These are phyloP conservation scores for Euproctis similis DNA, from an alignment of 2,888 invertebrate genomes.

Conservation along the genomic window DNA sequence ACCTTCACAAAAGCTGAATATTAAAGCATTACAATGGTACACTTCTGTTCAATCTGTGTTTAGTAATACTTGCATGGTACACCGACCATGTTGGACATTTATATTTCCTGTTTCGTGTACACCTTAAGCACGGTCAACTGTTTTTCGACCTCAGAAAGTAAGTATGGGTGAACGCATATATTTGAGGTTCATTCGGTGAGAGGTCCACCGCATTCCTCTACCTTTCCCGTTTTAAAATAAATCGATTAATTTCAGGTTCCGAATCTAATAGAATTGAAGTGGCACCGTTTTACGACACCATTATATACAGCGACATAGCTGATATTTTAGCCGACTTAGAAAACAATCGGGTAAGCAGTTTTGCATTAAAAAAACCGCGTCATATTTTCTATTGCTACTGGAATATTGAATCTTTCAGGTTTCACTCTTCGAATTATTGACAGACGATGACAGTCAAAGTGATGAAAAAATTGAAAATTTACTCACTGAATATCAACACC, in stretches of 20 bases:
- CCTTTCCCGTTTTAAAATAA: neutral
- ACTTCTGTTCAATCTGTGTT: constrained; percentile 9
- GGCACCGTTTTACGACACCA: constrained; percentile 53
- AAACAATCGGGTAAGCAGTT: constrained; percentile 44
- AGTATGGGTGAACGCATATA: constrained; percentile 21
- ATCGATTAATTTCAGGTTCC: constrained; percentile 30
- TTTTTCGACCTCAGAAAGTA: constrained; percentile 43
- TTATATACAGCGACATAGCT: constrained; percentile 59
- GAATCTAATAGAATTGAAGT: constrained; percentile 47
- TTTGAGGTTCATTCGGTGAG: neutral
- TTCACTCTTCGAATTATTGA: constrained; percentile 33
- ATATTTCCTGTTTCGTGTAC: constrained; percentile 22
- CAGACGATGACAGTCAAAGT: constrained; percentile 48
- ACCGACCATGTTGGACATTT: constrained; percentile 27
- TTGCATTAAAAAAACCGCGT: too few species aligned
- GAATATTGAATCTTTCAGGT: constrained; percentile 32
- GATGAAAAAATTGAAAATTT: constrained; percentile 57
- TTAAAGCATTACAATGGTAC: constrained; percentile 21
- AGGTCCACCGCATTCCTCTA: too few species aligned
- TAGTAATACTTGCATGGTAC: constrained; percentile 18
- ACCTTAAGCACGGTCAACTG: constrained; percentile 28
- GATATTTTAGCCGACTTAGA: constrained; percentile 59
- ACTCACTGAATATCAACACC: constrained; percentile 56
- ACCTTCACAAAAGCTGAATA: constrained; percentile 21
- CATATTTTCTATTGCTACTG: too few species aligned